A percentile compares a stretch with the other conserved stretches of the same genome.
These are phyloP conservation scores for Craterocephalus amniculus DNA, from an alignment of 2,797 vertebrate species.

Conservation along the genomic window DNA sequence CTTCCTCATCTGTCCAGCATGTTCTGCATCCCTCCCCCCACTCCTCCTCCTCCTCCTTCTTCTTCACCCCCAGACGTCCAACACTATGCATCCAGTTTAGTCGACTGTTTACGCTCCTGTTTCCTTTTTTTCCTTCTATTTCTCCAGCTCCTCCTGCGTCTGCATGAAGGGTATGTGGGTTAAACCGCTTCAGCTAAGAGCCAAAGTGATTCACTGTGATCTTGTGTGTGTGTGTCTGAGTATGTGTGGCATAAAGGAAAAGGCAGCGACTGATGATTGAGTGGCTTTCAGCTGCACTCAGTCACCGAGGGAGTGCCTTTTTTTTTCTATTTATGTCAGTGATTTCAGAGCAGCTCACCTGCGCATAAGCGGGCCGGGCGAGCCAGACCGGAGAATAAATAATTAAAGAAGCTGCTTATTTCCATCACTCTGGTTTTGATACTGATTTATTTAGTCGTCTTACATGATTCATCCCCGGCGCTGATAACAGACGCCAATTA, in stretches of 20 bases:
- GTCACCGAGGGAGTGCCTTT: conserved; percentile 37
- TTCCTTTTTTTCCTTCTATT: conserved; percentile 4
- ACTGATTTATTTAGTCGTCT: neutral
- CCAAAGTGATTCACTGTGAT: conserved; percentile 41
- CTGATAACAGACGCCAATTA: neutral
- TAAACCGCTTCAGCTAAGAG: conserved; percentile 28
- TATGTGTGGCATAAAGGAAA: conserved; percentile 43
- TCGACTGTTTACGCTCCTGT: conserved; percentile 17
- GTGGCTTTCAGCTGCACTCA: conserved; percentile 34
- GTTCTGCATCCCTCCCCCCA: conserved; percentile 58
- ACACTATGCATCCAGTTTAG: conserved; percentile 30
- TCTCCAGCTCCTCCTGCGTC: conserved; percentile 12
- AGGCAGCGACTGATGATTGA: conserved; percentile 30
- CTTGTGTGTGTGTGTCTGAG: conserved; percentile 47
- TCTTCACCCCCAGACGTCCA: conserved; percentile 21
- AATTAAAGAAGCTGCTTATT: neutral
- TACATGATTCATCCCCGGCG: neutral
- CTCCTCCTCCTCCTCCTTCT: neutral
- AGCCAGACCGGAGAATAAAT: neutral
- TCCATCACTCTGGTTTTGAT: neutral
- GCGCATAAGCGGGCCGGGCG: conserved; percentile 22
- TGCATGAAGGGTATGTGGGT: conserved; percentile 24
- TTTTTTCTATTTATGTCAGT: conserved; percentile 66
- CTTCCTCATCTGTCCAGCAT: conserved; percentile 76
- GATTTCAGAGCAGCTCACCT: conserved; percentile 64